phyloP scores from a whole-genome alignment of 2,888 invertebrate genomes.

The Chymomyza amoena region DNA sequence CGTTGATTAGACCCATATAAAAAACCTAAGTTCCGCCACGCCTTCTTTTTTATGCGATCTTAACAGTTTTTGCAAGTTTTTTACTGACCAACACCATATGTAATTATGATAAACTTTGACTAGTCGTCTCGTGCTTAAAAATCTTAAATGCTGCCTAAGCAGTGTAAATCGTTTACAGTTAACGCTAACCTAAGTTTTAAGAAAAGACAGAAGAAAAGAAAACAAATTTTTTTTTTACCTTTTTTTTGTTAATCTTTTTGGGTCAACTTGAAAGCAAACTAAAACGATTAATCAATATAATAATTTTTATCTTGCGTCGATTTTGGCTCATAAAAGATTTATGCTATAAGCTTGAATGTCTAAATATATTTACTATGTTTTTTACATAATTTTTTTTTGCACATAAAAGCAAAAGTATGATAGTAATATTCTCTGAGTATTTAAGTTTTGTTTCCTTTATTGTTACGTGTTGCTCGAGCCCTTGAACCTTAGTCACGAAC shows the following conservation, averaged over 20 bases:
- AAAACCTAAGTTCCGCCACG: no score
- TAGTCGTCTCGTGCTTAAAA: no score
- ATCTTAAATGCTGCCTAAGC: constrained; percentile 10
- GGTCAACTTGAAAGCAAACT: constrained; percentile 35
- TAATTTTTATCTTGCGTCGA: constrained; percentile 8
- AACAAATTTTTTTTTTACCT: background rate
- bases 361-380: constrained; percentile 9
- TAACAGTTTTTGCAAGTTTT: no score
- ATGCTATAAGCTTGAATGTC: background rate
- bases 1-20: no score
- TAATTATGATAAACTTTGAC: no score
- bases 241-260: background rate
- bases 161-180: constrained; percentile 22
- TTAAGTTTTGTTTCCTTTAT: background rate
- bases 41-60: no score
- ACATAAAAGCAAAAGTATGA: constrained; percentile 44
- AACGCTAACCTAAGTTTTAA: background rate
- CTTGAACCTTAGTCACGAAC: constrained; percentile 36
- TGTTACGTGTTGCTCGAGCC: constrained; percentile 44
- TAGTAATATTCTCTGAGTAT: background rate
- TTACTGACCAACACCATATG: no score
- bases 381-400: constrained; percentile 40
- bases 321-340: background rate
- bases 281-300: constrained; percentile 43
- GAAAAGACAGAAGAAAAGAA: background rate